phyloP scores from a whole-genome alignment of 1,140 invertebrate genomes.

The Halyomorpha halys region DNA sequence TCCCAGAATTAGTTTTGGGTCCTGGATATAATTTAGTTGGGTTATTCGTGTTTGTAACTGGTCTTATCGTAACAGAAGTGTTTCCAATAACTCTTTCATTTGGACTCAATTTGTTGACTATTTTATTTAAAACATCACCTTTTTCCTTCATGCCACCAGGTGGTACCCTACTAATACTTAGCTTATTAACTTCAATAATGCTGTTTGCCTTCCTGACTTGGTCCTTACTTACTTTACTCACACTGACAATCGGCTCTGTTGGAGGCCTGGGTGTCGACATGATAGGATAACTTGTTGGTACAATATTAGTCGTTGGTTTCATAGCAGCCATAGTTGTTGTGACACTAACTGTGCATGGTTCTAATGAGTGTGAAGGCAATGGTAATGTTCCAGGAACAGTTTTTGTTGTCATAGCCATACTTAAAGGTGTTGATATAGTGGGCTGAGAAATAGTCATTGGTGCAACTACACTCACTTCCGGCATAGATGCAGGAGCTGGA shows the following conservation, averaged over 20 bases:
- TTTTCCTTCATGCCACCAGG: constrained; percentile 17
- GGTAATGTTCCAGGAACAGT: too few species aligned
- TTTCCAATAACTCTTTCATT: constrained; percentile 27
- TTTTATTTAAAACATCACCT: constrained; percentile 23
- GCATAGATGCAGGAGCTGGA: too few species aligned
- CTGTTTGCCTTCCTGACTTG: constrained; percentile 21
- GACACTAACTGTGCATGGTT: too few species aligned
- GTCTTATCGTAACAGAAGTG: constrained; percentile 25
- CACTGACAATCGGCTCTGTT: constrained; percentile 22
- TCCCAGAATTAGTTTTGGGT: neutral
- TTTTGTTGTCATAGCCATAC: too few species aligned
- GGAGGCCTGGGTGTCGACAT: neutral
- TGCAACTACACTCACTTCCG: too few species aligned
- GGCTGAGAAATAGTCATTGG: too few species aligned
- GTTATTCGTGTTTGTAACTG: constrained; percentile 13
- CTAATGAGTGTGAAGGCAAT: too few species aligned
- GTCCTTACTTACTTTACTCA: constrained; percentile 25
- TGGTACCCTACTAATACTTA: constrained; percentile 25
- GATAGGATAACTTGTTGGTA: constrained; percentile 10
- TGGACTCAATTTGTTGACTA: constrained; percentile 25
- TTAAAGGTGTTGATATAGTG: too few species aligned
- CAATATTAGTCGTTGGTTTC: constrained; percentile 16
- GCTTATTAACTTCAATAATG: constrained; percentile 25
- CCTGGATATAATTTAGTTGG: constrained; percentile 13
- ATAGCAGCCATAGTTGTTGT: constrained; percentile 13